Conservation (phyloP, 2,113 vertebrate species). For the Ascaphus truei region DNA sequence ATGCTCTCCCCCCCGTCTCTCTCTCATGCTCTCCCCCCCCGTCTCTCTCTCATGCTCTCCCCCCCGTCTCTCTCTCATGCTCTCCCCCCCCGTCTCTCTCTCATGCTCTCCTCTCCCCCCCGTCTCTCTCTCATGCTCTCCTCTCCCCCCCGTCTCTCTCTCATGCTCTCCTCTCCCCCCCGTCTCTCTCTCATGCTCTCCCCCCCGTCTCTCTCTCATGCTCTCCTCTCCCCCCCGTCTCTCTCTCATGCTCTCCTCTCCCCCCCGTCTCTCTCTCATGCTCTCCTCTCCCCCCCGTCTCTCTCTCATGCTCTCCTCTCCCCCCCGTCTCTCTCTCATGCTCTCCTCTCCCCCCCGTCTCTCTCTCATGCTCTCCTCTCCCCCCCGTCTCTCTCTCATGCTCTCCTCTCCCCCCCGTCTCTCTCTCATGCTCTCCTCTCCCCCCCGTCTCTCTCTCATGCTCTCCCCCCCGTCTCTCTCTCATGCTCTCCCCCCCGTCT, state of each 20-base stretch:
- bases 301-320: slow-evolving; percentile 62
- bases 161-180: background rate
- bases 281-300: background rate
- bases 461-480: background rate
- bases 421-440: slow-evolving; percentile 62
- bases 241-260: slow-evolving; percentile 62
- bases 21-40: too few species aligned
- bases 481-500: too few species aligned
- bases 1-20: background rate
- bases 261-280: background rate
- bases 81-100: background rate
- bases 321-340: background rate
- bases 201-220: background rate
- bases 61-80: background rate
- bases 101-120: background rate
- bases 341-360: background rate
- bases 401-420: background rate
- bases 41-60: background rate
- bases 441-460: background rate
- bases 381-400: background rate
- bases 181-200: too few species aligned
- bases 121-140: slow-evolving; percentile 49
- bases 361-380: slow-evolving; percentile 62
- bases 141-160: slow-evolving; percentile 49
- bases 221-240: background rate